A percentile compares a stretch with the other conserved stretches of the same genome.
Conservation (phyloP, 2,113 vertebrate species). For the Glaucidium brasilianum region DNA sequence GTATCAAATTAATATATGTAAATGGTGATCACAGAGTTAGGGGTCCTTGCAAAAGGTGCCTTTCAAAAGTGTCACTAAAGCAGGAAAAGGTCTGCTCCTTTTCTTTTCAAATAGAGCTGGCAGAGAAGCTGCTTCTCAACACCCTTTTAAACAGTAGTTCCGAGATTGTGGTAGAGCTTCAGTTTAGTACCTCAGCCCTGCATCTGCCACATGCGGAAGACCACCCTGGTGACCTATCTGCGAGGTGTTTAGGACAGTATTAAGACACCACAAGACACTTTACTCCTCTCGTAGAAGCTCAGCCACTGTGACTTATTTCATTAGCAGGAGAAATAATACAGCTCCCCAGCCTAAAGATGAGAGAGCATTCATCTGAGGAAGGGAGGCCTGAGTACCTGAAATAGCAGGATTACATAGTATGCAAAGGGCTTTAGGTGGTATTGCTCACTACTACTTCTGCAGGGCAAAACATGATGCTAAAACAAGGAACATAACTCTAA, state of each 20-base stretch:
- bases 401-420: background rate
- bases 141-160: background rate
- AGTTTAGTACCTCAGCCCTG: background rate
- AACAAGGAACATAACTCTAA: background rate
- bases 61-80: background rate
- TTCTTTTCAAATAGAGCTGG: background rate
- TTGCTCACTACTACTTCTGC: background rate
- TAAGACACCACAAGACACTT: background rate
- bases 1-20: background rate
- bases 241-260: background rate
- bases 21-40: background rate
- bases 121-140: background rate
- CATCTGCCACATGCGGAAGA: background rate
- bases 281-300: background rate
- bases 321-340: background rate
- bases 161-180: background rate
- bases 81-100: background rate
- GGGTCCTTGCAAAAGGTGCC: background rate
- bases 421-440: background rate
- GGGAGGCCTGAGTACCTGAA: background rate
- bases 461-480: background rate
- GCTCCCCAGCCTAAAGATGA: background rate
- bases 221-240: background rate
- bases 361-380: background rate
- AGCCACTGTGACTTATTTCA: background rate